Conservation (phyloP, 2,797 vertebrate genomes). For the Sardinella longiceps region DNA sequence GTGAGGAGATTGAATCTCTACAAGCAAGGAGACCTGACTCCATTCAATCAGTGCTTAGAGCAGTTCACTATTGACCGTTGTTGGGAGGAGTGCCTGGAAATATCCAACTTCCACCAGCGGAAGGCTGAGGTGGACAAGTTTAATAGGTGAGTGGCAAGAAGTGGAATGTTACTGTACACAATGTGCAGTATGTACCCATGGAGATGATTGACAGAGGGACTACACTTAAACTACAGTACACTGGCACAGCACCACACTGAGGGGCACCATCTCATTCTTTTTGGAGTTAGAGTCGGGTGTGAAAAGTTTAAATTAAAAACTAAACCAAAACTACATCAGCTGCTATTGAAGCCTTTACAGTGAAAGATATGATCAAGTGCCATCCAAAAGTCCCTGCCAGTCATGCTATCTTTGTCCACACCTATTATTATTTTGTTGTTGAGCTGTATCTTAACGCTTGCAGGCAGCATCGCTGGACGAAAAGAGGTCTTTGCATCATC, state of each 20-base stretch:
- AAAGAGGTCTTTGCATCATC: constrained; percentile 88
- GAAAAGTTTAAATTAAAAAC: not conserved
- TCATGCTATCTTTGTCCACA: not conserved
- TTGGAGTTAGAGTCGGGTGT: too few relatives aligned
- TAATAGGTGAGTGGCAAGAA: constrained; percentile 78
- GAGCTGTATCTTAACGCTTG: constrained; percentile 16
- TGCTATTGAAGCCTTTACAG: not conserved
- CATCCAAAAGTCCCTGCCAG: not conserved
- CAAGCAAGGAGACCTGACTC: constrained; percentile 84
- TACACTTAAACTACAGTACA: not conserved
- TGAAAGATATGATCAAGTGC: not conserved
- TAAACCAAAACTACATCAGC: too few relatives aligned
- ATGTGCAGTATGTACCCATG: not conserved
- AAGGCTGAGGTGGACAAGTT: constrained; percentile 75
- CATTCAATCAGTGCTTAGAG: constrained; percentile 87
- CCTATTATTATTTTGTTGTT: too few relatives aligned
- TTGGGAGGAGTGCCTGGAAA: constrained; percentile 90
- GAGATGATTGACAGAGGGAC: not conserved
- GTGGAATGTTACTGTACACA: not conserved
- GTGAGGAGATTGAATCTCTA: constrained; percentile 87
- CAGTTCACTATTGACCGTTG: constrained; percentile 82
- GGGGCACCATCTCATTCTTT: not conserved
- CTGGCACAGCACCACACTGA: not conserved
- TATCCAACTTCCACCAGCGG: constrained; percentile 74
- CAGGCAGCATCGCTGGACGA: constrained; percentile 95